Base-by-base conservation (phyloP, 2,797 vertebrate species). In the Mormyrus proboscirostris region DNA sequence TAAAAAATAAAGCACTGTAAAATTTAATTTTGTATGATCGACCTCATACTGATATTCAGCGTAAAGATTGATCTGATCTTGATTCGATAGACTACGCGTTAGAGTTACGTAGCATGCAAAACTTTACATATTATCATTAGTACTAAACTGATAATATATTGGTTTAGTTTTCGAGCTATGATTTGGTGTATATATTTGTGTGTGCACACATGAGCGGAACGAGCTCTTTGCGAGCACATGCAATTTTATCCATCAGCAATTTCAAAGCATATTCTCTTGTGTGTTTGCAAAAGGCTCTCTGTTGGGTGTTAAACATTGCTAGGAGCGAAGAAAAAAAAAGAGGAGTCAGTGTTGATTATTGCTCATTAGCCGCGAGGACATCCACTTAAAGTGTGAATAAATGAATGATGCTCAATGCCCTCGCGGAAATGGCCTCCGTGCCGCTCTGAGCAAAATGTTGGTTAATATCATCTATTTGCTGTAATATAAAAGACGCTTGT, bases 331-430 rank as follows among this genome's bases (percentile, higher is more conserved):
- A 94, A 96, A 96, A 95, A 62, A 53, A 96, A 94, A 95, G 95
- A 95, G 93, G 94, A 97, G 95, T 96, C 95, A 94, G 92, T 96
- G 96, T 96, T 97, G 96, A 97, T 97, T 96, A 97, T 97, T 96
- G 94, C 96, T 96, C 96, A 97, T 97, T 97, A 97, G 96, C 95
- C 95, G 94, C 95, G 95, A 97, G 96, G 96, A 97, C 96, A 96
- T 96, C 95, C 96, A 96, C 95, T 97, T 97, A 97, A 96, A 93
- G 93, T 94, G 94, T 92, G 93, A 94, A 95, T 95, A 96, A 96
- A 96, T 95, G 94, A 97, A 95, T 95, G 95, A 96, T 95, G 96
- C 95, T 93, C 94, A 91, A 90, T 93, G 94, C 94, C 95, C 95
- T 93, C 95, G 25, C 96, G 95, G 95, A 96, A 95, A 96, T 92